Percentiles rank a stretch among this genome's conserved stretches.
These are phyloP conservation scores for Synodontis membranacea DNA, from an alignment of 2,113 vertebrate genomes.

Conservation along the genomic window DNA sequence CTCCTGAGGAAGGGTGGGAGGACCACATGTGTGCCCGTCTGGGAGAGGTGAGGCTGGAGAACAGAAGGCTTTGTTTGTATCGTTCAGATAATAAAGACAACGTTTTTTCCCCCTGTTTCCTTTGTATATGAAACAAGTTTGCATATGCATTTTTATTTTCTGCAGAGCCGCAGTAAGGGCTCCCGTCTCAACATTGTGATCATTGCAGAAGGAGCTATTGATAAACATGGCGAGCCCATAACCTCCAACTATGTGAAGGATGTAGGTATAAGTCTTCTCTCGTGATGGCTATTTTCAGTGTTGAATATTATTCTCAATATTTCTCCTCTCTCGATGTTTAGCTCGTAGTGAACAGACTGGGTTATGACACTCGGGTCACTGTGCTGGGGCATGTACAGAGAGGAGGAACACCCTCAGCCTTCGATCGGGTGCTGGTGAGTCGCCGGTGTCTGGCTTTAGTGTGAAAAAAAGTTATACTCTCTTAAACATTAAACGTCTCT, in stretches of 20 bases:
- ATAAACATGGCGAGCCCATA: constrained; percentile 79
- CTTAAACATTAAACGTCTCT: neutral
- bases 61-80: neutral
- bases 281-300: neutral
- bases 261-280: constrained; percentile 66
- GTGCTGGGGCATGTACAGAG: constrained; percentile 93
- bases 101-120: neutral
- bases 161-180: constrained; percentile 63
- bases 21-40: constrained; percentile 89
- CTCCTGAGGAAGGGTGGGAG: constrained; percentile 89
- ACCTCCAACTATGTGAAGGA: constrained; percentile 80
- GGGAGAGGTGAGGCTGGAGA: constrained; percentile 71
- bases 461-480: neutral
- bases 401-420: constrained; percentile 90
- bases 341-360: constrained; percentile 85
- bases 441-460: no score
- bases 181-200: constrained; percentile 93
- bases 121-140: neutral
- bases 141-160: neutral
- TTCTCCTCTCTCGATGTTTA: constrained; percentile 47
- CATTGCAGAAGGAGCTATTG: constrained; percentile 89
- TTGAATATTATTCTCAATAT: neutral
- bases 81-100: neutral
- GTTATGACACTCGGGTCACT: constrained; percentile 90
- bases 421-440: constrained; percentile 89